Base-by-base conservation (phyloP, 2,797 vertebrate genomes). In the Brotula barbata region DNA sequence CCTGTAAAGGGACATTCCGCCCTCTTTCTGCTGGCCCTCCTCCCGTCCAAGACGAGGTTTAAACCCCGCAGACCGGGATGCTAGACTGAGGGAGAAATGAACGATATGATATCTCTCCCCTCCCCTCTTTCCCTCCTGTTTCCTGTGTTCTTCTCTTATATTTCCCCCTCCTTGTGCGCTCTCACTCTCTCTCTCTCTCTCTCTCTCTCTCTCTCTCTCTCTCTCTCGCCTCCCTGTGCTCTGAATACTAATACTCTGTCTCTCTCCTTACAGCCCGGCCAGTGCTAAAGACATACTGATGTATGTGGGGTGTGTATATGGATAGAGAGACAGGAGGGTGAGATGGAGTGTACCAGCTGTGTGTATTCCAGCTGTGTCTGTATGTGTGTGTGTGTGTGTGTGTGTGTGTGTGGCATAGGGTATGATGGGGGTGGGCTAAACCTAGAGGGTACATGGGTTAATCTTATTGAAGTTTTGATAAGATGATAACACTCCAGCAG, bases 191-290 rank as follows among this genome's bases (percentile, higher is more conserved):
- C 68, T 72, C n/a, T 79, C 82, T 80, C 78, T 75, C 83, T 77
- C 80, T 73, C 82, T 81, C 76, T 17, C 75, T 14, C 75, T 69
- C 78, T 61, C 68, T 61, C 45, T 41, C 51, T 45, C 59, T 36
- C 49, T 21, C 60, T 49, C 55, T n/a, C 64, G 33, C 70, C 76
- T 74, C 80, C 78, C 83, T 91, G 90, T 91, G 91, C 87, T 85
- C 87, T 77, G 91, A 93, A 93, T 93, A 92, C 88, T 91, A 93
- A 92, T 90, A 84, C 77, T 75, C 61, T 68, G 77, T 87, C 86
- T 87, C 79, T 72, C 83, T 85, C 85, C 87, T 71, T 78, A 78
- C 79, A 71, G 78, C 78, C 71, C 47, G 76, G 71, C 81, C 83
- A 69, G 78, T 76, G 83, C 87, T 90, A 89, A 91, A 90, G 83